These are phyloP conservation scores for Poeciliopsis prolifica DNA, from an alignment of 2,113 vertebrate species.

Conservation along the genomic window DNA sequence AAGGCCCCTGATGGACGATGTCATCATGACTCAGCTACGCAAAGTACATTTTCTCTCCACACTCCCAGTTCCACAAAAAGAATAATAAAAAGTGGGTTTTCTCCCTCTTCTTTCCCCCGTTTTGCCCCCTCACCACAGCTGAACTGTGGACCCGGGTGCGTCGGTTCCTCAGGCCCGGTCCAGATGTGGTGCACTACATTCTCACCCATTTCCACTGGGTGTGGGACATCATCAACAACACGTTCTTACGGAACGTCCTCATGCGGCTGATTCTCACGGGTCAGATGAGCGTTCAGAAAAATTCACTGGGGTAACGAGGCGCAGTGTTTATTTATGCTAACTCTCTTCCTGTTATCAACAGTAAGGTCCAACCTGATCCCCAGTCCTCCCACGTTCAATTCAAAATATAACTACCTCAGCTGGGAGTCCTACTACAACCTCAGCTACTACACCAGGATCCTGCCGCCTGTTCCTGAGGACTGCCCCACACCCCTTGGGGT, in stretches of 20 bases:
- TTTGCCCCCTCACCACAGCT: conserved; percentile 68
- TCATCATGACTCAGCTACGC: not conserved
- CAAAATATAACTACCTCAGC: conserved; percentile 88
- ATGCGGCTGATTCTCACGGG: conserved; percentile 90
- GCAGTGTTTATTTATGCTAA: not conserved
- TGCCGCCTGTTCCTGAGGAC: conserved; percentile 88
- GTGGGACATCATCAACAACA: conserved; percentile 90
- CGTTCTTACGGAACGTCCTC: conserved; percentile 84
- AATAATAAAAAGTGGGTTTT: too few relatives aligned
- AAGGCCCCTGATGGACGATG: not conserved
- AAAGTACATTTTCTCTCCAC: not conserved
- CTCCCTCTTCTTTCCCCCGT: not conserved
- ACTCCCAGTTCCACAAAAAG: conserved; percentile 8
- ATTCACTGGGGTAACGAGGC: not conserved
- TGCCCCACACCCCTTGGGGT: conserved; percentile 91
- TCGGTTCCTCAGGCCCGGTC: conserved; percentile 82
- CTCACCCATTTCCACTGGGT: conserved; percentile 91
- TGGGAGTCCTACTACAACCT: conserved; percentile 94
- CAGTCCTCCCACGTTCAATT: conserved; percentile 93
- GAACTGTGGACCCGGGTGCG: conserved; percentile 86
- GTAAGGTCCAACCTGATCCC: conserved; percentile 90
- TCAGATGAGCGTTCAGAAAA: conserved; percentile 17
- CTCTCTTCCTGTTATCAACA: conserved; percentile 56
- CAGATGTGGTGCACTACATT: conserved; percentile 83
- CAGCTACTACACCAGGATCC: conserved; percentile 92